Evolutionary conservation across 2,888 invertebrate species (phyloP).

Genomic region (Notodonta ziczac): DNA sequence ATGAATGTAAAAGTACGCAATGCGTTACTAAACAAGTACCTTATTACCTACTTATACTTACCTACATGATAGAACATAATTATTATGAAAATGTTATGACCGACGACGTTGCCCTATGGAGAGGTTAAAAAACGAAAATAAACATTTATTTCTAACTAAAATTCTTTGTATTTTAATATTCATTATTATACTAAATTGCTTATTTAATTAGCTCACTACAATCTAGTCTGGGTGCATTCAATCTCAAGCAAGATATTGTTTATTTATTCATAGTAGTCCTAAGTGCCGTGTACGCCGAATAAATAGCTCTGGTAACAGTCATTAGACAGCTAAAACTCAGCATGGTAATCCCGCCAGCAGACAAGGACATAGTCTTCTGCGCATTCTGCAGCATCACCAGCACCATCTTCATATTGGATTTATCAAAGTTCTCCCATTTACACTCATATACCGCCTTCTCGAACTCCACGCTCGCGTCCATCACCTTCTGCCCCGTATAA

Average conservation of each 20-base stretch:
- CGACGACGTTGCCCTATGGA: too few relatives aligned
- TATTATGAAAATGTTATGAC: too few relatives aligned
- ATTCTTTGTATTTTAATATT: too few relatives aligned
- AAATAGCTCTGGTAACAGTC: constrained; percentile 57
- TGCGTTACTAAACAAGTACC: too few relatives aligned
- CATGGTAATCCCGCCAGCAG: constrained; percentile 59
- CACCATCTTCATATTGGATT: constrained; percentile 56
- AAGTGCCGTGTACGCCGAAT: constrained; percentile 63
- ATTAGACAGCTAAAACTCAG: constrained; percentile 57
- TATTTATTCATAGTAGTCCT: constrained; percentile 45
- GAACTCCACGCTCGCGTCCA: constrained; percentile 56
- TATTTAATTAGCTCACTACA: too few relatives aligned
- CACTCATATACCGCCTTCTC: constrained; percentile 59
- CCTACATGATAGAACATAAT: too few relatives aligned
- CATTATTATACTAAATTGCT: too few relatives aligned
- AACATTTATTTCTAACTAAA: too few relatives aligned
- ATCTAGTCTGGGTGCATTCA: neutral
- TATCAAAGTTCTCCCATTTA: constrained; percentile 67
- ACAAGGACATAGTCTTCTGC: constrained; percentile 59
- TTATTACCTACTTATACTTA: too few relatives aligned
- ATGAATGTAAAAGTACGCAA: too few relatives aligned
- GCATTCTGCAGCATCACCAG: constrained; percentile 56
- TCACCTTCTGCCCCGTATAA: constrained; percentile 58
- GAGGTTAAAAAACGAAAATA: too few relatives aligned
- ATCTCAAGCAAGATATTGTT: neutral